Base-by-base conservation (phyloP, 2,888 invertebrate genomes). In the Caenorhabditis becei region DNA sequence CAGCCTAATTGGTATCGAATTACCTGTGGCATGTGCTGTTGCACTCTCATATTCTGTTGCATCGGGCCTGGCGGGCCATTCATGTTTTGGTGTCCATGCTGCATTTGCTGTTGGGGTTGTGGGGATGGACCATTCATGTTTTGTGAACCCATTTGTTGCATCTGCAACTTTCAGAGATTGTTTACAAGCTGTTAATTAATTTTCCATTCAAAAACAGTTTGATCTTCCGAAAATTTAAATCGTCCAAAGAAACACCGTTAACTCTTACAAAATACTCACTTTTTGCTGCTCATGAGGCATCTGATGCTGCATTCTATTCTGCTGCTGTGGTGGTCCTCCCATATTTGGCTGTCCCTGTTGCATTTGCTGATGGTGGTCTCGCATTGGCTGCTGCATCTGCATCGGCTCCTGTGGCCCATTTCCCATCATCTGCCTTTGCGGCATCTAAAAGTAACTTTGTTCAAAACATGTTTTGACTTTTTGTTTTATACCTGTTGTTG, bases 61-160 rank as follows among this genome's bases (percentile, higher is more conserved):
- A 54, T 62, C 8, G 62, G 14, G 16, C 26, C n/a, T 32, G 63
- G 10, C 56, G 65, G n/a, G n/a, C n/a, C 51, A 14, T 44, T 26
- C 53, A 59, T 51, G 20, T 54, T 59, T 37, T 69, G 67, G 41
- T 59, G 66, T 26, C 23, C 32, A 16, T 58, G 69, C 47, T 44
- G 59, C 41, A 59, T 41, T 23, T 23, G 26, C n/a, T n/a, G n/a
- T 37, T 49, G 70, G n/a, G 59, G 49, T 28, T 63, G 63, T 3
- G 63, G 51, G 23, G 63, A 51, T 5, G 51, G 63, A 5, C 51
- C 18, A 18, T 47, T 49, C 51, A 63, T 47, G 28, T 18, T 44
- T 8, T 14, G 24, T 1, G 16, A 53, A 24, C 37, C 51, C 18
- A 37, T 28, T 28, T 67, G 66, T 28, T 62, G 71, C 62, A 72